phyloP scores from a whole-genome alignment of 2,797 vertebrate genomes.

The Rhinatrema bivittatum region DNA sequence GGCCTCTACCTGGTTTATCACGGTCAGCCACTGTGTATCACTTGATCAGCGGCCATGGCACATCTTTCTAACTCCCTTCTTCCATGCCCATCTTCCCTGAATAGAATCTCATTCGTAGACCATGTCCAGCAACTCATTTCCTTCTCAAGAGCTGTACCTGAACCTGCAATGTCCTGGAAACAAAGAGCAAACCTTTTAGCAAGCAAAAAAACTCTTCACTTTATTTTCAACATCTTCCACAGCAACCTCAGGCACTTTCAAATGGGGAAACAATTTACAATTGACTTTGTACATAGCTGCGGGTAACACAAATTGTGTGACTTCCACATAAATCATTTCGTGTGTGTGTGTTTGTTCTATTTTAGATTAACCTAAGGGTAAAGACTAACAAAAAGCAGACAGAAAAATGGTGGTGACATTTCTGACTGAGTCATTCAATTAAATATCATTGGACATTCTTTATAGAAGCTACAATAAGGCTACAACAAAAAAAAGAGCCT shows the following conservation, averaged over 20 bases:
- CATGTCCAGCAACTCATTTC: slow-evolving; percentile 8
- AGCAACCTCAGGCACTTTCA: slow-evolving; percentile 19
- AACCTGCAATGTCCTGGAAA: slow-evolving; percentile 5
- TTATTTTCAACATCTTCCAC: slow-evolving; percentile 16
- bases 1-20: too few species aligned
- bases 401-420: slow-evolving; percentile 27
- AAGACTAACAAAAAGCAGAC: slow-evolving; percentile 19
- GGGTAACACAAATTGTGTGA: slow-evolving; percentile 24
- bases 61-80: neutral
- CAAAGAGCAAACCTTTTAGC: slow-evolving; percentile 19
- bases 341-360: slow-evolving; percentile 30
- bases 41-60: neutral
- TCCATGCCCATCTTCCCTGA: neutral
- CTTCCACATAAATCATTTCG: slow-evolving; percentile 31
- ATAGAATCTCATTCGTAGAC: neutral
- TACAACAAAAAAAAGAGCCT: slow-evolving; percentile 41
- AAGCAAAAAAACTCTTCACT: slow-evolving; percentile 12
- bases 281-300: slow-evolving; percentile 23
- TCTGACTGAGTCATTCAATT: slow-evolving; percentile 35
- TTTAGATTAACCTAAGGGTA: slow-evolving; percentile 41
- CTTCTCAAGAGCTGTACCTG: slow-evolving; percentile 13
- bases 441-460: slow-evolving; percentile 18
- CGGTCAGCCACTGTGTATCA: neutral
- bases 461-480: slow-evolving; percentile 23
- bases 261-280: slow-evolving; percentile 35